Conservation (phyloP, 2,113 vertebrate species). For the Rafetus swinhoei region DNA sequence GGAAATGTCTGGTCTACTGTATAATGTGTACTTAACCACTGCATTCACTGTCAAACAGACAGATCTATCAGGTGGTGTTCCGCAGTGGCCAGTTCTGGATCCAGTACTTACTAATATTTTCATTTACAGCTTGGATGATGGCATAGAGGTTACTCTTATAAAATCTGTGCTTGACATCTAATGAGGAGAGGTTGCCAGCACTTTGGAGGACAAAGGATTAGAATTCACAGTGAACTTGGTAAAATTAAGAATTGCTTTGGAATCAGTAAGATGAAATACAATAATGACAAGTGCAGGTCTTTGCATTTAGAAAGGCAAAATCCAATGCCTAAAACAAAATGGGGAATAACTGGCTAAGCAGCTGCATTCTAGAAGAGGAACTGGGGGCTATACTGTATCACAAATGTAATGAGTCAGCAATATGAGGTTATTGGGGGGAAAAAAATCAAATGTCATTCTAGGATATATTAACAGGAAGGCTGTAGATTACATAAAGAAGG, state of each 20-base stretch:
- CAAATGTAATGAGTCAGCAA: not conserved
- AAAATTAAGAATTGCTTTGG: not conserved
- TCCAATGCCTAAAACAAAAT: not conserved
- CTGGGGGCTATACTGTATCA: not conserved
- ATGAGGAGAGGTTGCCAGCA: not conserved
- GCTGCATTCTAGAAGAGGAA: not conserved
- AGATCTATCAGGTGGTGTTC: not conserved
- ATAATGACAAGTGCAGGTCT: not conserved
- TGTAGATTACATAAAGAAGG: not conserved
- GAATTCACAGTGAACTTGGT: not conserved
- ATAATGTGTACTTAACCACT: not conserved
- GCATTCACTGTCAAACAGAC: not conserved
- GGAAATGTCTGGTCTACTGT: not conserved
- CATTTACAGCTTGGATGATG: not conserved
- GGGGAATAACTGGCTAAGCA: not conserved
- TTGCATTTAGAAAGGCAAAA: not conserved
- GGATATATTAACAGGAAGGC: not conserved
- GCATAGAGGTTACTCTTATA: not conserved
- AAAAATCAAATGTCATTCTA: not conserved
- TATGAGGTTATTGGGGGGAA: not conserved
- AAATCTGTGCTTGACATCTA: not conserved
- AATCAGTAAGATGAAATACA: not conserved
- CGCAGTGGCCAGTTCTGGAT: not conserved
- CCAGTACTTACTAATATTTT: not conserved
- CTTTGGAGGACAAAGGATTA: not conserved